Evolutionary conservation across 2,888 invertebrate genomes (phyloP).

Genomic region (Microctonus aethiopoides): DNA sequence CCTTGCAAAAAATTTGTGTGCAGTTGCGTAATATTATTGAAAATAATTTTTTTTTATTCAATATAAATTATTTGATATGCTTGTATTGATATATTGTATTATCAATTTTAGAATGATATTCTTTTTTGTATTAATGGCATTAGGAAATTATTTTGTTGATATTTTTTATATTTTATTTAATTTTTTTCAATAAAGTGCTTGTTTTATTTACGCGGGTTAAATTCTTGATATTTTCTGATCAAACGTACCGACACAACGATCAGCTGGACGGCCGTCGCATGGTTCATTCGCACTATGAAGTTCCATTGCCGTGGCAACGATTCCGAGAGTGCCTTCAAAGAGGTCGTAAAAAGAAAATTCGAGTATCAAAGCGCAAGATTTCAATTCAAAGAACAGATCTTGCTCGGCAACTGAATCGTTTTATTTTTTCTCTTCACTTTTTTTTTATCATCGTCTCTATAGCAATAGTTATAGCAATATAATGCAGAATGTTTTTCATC

Average conservation of each 20-base stretch:
- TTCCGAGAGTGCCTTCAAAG: constrained; percentile 24
- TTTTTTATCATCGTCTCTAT: not conserved
- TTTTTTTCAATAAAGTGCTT: not conserved
- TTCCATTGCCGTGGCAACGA: constrained; percentile 11
- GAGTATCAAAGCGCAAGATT: not conserved
- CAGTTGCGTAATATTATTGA: no score
- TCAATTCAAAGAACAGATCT: constrained; percentile 30
- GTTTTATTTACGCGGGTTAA: not conserved
- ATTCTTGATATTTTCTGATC: constrained; percentile 32
- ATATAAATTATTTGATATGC: no score
- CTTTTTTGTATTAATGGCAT: no score
- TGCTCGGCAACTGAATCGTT: not conserved
- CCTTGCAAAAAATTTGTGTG: no score
- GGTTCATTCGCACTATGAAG: constrained; percentile 41
- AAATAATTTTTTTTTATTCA: no score
- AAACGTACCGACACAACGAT: constrained; percentile 25
- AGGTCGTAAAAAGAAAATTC: constrained; percentile 41
- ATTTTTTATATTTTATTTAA: not conserved
- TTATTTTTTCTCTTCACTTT: not conserved
- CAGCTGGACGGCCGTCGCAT: constrained; percentile 25
- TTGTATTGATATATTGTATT: no score
- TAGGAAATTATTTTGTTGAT: no score
- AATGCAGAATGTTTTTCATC: no score
- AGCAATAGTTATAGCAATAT: no score
- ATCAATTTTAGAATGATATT: no score